phyloP scores from a whole-genome alignment of 2,113 vertebrate species.

The Delphinus delphis region DNA sequence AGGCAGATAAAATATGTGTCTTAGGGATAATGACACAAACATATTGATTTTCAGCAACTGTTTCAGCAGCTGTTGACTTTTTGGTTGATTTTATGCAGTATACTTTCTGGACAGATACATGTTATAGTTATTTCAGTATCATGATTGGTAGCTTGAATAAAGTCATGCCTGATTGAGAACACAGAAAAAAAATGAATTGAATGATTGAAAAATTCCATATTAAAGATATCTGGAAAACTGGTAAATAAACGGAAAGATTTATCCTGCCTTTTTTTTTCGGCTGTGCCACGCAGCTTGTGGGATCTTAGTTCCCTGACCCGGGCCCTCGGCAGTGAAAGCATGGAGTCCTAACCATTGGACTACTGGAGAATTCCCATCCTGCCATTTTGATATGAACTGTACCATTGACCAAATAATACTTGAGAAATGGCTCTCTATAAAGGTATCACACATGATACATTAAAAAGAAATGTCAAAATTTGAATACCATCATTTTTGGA shows the following conservation, averaged over 20 bases:
- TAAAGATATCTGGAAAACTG: neutral
- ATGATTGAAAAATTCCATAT: neutral
- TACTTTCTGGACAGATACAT: neutral
- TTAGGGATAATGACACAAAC: neutral
- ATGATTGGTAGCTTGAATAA: conserved; percentile 32
- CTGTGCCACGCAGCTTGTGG: no score
- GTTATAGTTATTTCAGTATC: neutral
- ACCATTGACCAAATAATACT: neutral
- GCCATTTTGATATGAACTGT: neutral
- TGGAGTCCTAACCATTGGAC: no score
- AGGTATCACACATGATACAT: neutral
- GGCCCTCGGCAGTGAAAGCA: no score
- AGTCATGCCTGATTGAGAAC: neutral
- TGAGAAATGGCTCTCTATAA: neutral
- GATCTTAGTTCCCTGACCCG: no score
- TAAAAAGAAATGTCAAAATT: conserved; percentile 37
- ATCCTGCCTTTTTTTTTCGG: neutral
- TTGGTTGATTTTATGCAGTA: conserved; percentile 9
- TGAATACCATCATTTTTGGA: neutral
- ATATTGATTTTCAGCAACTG: conserved; percentile 21
- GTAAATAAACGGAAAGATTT: neutral
- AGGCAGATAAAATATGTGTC: neutral
- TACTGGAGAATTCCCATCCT: neutral
- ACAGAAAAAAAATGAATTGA: neutral
- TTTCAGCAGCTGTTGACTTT: conserved; percentile 19